Conservation (phyloP, 2,113 vertebrate genomes). For the Argyrosomus japonicus region DNA sequence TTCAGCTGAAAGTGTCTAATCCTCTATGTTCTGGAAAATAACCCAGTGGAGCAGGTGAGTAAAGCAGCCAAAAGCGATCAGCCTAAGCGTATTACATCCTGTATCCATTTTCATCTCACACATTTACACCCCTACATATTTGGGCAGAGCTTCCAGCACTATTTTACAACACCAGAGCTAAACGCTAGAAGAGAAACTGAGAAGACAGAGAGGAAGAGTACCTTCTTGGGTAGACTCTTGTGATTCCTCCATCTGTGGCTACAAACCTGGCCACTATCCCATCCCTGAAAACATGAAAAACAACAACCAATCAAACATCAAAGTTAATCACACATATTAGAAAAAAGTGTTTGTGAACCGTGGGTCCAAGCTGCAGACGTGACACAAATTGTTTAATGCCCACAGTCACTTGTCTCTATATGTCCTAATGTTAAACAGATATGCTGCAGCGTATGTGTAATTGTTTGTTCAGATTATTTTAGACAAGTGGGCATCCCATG, state of each 20-base stretch:
- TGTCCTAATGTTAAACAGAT: conserved; percentile 67
- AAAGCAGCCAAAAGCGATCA: conserved; percentile 53
- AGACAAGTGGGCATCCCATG: conserved; percentile 53
- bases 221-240: conserved; percentile 96
- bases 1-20: conserved; percentile 58
- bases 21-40: conserved; percentile 47
- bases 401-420: conserved; percentile 42
- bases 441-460: conserved; percentile 24
- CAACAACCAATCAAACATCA: conserved; percentile 56
- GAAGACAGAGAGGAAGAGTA: conserved; percentile 72
- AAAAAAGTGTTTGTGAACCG: conserved; percentile 22
- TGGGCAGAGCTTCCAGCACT: neutral
- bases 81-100: conserved; percentile 55
- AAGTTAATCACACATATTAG: conserved; percentile 29
- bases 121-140: conserved; percentile 49
- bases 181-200: conserved; percentile 16
- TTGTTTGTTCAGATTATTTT: conserved; percentile 50
- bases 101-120: conserved; percentile 68
- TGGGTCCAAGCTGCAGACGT: conserved; percentile 21
- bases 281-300: conserved; percentile 81
- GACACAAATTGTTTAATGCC: conserved; percentile 43
- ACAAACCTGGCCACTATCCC: conserved; percentile 94
- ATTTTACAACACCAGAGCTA: conserved; percentile 11
- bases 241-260: conserved; percentile 97
- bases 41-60: conserved; percentile 60